A percentile compares a stretch with the other conserved stretches of the same genome.
These are phyloP conservation scores for Malurus melanocephalus DNA, from an alignment of 2,113 vertebrate species.

Conservation along the genomic window DNA sequence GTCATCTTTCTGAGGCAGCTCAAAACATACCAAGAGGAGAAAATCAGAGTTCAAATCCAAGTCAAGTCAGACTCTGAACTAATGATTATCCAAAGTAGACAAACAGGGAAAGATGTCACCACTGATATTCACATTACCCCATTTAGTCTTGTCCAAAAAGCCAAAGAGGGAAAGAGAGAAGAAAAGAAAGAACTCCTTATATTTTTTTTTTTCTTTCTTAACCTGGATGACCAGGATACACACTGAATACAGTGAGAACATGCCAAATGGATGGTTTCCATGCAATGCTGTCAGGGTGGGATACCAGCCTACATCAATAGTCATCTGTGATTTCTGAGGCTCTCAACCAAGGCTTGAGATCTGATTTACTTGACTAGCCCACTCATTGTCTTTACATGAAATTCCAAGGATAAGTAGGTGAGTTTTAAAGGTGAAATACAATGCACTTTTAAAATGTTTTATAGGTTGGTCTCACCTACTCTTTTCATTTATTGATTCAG, in stretches of 20 bases:
- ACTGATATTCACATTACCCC: not conserved
- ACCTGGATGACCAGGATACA: not conserved
- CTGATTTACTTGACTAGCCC: not conserved
- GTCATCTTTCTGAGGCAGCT: not conserved
- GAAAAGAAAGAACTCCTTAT: not conserved
- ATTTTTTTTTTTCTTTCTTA: not conserved
- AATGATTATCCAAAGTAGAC: not conserved
- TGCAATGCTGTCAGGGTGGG: not conserved
- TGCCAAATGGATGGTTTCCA: not conserved
- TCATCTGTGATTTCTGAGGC: not conserved
- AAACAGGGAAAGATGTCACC: not conserved
- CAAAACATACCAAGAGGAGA: not conserved
- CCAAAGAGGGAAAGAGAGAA: not conserved
- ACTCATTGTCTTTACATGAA: not conserved
- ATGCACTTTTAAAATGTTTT: not conserved
- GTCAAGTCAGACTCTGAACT: not conserved
- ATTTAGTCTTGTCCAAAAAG: not conserved
- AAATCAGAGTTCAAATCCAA: not conserved
- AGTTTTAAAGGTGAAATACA: not conserved
- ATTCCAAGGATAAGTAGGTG: not conserved
- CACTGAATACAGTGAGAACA: not conserved
- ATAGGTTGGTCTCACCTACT: not conserved
- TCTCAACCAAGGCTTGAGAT: not conserved
- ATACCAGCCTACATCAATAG: not conserved
- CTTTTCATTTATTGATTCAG: not conserved